Evolutionary conservation across 2,113 vertebrate species (phyloP).

Genomic region (Okapia johnstoni): DNA sequence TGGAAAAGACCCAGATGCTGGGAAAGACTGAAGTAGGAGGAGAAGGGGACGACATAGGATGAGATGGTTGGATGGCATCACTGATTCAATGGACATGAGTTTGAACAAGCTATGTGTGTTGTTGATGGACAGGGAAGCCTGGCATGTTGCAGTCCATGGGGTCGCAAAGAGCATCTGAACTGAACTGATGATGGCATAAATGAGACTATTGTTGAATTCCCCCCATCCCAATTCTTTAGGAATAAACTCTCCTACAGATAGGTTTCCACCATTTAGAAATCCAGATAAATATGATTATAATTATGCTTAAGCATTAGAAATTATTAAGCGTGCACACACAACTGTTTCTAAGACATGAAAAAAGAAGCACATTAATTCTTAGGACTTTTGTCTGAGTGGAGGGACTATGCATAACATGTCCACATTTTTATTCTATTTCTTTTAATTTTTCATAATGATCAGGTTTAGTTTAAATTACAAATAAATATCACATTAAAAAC

Average conservation of each 20-base stretch:
- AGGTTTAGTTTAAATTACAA: not conserved
- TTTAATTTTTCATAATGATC: not conserved
- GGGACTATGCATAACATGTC: not conserved
- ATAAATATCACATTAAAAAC: not conserved
- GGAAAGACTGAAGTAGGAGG: not conserved
- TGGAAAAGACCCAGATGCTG: not conserved
- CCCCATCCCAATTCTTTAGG: not conserved
- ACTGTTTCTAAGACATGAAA: not conserved
- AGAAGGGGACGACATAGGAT: rapidly evolving
- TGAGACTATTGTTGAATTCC: not conserved
- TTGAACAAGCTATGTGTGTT: not conserved
- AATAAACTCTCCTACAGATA: not conserved
- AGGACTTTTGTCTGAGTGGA: not conserved
- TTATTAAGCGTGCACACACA: not conserved
- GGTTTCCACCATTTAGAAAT: not conserved
- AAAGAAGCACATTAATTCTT: not conserved
- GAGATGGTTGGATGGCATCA: not conserved
- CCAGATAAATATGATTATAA: not conserved
- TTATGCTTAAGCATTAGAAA: not conserved
- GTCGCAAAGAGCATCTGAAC: not conserved
- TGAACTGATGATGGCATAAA: not conserved
- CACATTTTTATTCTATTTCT: not conserved
- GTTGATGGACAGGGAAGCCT: not conserved
- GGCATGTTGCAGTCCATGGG: not conserved
- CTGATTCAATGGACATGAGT: not conserved